Percentiles rank a stretch among this genome's conserved stretches.
These are phyloP conservation scores for Chloroceryle amazona DNA, from an alignment of 2,797 vertebrate genomes.

Conservation along the genomic window DNA sequence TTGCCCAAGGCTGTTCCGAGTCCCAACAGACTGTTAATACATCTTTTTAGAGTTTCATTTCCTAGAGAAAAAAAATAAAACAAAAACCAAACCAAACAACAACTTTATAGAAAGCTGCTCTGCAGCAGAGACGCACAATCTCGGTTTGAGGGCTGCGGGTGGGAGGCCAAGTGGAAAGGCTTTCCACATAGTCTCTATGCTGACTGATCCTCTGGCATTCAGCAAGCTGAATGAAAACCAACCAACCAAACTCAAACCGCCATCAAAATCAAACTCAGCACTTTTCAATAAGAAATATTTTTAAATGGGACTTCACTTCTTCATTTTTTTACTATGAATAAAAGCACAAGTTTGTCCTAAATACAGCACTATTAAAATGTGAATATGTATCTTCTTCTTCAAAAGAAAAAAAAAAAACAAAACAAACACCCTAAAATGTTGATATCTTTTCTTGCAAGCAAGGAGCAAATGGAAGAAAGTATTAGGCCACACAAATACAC, in stretches of 20 bases:
- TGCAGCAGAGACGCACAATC: constrained; percentile 35
- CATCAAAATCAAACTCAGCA: constrained; percentile 9
- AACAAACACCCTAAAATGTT: constrained; percentile 34
- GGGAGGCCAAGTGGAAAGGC: constrained; percentile 31
- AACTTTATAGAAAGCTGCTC: constrained; percentile 39
- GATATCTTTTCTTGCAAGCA: constrained; percentile 81
- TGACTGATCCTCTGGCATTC: constrained; percentile 33
- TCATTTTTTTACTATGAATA: constrained; percentile 69
- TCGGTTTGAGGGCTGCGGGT: neutral
- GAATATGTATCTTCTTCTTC: constrained; percentile 39
- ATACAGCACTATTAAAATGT: constrained; percentile 78
- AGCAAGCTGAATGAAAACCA: constrained; percentile 28
- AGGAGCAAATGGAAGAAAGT: constrained; percentile 66
- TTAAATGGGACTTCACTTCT: constrained; percentile 56
- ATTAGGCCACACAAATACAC: constrained; percentile 76
- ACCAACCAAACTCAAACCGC: neutral
- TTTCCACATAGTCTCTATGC: constrained; percentile 46
- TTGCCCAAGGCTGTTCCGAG: constrained; percentile 21
- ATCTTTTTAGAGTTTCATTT: constrained; percentile 38
- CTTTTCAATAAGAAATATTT: constrained; percentile 56
- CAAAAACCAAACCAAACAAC: no score
- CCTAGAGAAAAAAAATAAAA: neutral
- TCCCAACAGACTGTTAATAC: neutral
- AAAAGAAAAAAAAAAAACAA: neutral
- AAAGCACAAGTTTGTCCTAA: constrained; percentile 75